Evolutionary conservation across 53 echinoderm and acorn worm genomes (phyloP).

Genomic region (Luidia sarsii): DNA sequence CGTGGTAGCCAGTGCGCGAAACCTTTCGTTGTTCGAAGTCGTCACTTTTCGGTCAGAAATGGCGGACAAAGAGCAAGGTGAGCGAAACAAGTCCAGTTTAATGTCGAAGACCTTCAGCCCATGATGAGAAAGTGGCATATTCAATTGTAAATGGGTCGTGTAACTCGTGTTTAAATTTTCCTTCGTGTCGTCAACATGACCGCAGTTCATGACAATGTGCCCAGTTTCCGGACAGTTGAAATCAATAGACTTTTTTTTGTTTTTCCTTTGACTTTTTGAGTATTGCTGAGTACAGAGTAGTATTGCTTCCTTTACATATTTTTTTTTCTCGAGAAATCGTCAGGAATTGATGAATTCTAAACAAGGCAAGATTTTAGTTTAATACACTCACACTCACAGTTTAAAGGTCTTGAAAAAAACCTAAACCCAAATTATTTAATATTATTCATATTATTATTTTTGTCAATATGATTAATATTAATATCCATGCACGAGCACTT

Average conservation of each 20-base stretch:
- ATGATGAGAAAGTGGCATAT: background rate
- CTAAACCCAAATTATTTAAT: no score
- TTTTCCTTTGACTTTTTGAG: background rate
- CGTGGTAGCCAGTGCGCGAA: background rate
- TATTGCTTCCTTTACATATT: no score
- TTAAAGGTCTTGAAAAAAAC: background rate
- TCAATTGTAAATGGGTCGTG: background rate
- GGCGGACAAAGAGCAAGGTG: conserved; percentile 47
- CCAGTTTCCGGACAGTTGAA: conserved; percentile 31
- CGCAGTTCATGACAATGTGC: no score
- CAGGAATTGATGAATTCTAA: no score
- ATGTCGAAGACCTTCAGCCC: background rate
- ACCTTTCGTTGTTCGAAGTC: no score
- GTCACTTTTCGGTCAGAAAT: background rate
- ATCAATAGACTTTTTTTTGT: no score
- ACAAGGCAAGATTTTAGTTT: background rate
- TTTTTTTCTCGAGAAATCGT: no score
- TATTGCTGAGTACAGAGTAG: no score
- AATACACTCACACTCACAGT: background rate
- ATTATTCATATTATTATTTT: no score
- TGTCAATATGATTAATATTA: no score
- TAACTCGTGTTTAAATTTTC: background rate
- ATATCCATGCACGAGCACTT: no score
- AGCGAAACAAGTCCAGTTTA: background rate
- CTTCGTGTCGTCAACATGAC: background rate